Evolutionary conservation across 2,113 vertebrate genomes (phyloP).

Genomic region (Corvus cornix): DNA sequence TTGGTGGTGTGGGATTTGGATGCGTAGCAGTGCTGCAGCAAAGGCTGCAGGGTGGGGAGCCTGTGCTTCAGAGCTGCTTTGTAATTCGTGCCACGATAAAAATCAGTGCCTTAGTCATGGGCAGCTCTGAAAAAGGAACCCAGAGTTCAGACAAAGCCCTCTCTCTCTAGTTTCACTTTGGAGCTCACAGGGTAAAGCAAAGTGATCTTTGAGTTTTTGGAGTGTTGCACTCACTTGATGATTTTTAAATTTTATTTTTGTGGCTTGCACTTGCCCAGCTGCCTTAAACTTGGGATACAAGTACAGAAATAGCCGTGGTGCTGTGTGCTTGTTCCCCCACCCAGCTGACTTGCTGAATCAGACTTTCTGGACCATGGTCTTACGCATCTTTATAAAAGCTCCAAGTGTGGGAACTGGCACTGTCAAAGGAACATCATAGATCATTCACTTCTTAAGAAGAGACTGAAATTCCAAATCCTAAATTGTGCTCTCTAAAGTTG

Average conservation of each 20-base stretch:
- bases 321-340: not conserved
- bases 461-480: not conserved
- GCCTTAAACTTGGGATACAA: not conserved
- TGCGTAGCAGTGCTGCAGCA: not conserved
- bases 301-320: not conserved
- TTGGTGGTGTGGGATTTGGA: not conserved
- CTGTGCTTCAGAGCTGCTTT: not conserved
- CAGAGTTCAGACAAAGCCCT: not conserved
- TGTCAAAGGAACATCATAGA: not conserved
- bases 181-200: not conserved
- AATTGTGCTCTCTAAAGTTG: not conserved
- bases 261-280: not conserved
- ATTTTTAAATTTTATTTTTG: not conserved
- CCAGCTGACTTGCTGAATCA: not conserved
- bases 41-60: not conserved
- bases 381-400: not conserved
- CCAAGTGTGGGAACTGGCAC: not conserved
- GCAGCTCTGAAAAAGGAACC: not conserved
- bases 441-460: not conserved
- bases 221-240: rapidly evolving
- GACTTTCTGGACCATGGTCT: not conserved
- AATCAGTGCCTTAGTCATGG: not conserved
- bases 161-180: not conserved
- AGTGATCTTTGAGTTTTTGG: not conserved
- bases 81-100: not conserved